Evolutionary conservation across 1,140 invertebrate genomes (phyloP).

Genomic region (Pectinophora gossypiella): DNA sequence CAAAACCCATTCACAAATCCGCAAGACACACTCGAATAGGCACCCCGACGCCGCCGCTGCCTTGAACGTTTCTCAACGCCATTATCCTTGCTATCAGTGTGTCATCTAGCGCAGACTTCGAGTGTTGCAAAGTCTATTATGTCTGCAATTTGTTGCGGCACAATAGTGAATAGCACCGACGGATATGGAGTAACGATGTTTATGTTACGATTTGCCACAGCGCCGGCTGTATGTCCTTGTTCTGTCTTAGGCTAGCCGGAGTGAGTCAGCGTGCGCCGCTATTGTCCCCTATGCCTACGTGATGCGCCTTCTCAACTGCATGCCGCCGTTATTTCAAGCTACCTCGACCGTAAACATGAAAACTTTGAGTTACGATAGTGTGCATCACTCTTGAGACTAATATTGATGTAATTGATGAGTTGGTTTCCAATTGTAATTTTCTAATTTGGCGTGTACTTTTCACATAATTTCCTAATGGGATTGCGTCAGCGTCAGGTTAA

Average conservation of each 20-base stretch:
- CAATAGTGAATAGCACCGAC: conserved; percentile 62
- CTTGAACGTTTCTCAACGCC: conserved; percentile 34
- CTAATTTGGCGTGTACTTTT: background rate
- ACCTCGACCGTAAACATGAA: no score
- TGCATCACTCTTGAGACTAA: no score
- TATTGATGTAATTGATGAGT: no score
- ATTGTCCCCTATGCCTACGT: conserved; percentile 41
- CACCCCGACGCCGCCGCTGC: no score
- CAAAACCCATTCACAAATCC: no score
- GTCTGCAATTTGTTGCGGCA: conserved; percentile 65
- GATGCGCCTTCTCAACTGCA: conserved; percentile 21
- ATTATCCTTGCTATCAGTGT: conserved; percentile 29
- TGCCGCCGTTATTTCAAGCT: no score
- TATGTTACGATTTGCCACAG: conserved; percentile 63
- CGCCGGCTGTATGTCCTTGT: conserved; percentile 54
- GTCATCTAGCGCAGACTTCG: conserved; percentile 45
- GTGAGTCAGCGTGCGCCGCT: conserved; percentile 48
- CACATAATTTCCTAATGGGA: background rate
- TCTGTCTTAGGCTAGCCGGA: conserved; percentile 36
- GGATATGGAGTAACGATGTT: conserved; percentile 69
- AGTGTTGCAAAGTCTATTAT: conserved; percentile 66
- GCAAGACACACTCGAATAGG: no score
- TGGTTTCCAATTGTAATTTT: no score
- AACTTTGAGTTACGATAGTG: no score
- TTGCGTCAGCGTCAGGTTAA: background rate